phyloP scores from a whole-genome alignment of 2,113 vertebrate species.

The Numida meleagris region DNA sequence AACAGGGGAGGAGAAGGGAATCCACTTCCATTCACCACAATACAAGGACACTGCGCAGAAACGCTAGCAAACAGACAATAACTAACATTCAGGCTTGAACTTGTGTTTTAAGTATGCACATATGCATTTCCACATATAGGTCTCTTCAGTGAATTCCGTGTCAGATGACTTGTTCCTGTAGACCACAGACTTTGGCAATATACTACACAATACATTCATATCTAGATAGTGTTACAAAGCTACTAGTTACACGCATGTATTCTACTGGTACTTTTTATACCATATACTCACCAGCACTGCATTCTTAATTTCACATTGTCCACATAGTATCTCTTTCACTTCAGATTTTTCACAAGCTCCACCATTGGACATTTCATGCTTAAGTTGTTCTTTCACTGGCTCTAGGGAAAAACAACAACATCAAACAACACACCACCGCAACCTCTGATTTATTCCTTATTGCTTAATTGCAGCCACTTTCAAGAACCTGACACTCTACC shows the following conservation, averaged over 20 bases:
- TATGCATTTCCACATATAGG: neutral
- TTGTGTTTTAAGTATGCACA: neutral
- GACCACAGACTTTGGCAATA: neutral
- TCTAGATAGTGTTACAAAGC: neutral
- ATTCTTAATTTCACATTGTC: constrained; percentile 78
- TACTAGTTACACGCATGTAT: no score
- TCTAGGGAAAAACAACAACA: constrained; percentile 4
- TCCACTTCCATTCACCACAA: accelerated
- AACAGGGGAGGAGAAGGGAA: accelerated
- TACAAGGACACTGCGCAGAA: accelerated
- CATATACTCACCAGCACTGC: constrained; percentile 78
- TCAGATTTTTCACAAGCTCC: constrained; percentile 55
- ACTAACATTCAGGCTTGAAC: accelerated
- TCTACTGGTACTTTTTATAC: neutral
- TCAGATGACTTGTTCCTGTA: neutral
- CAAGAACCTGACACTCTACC: neutral
- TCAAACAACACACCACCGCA: neutral
- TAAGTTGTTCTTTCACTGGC: constrained; percentile 28
- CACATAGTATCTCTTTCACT: constrained; percentile 70
- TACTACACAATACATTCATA: accelerated
- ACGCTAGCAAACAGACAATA: neutral
- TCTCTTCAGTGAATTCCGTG: neutral
- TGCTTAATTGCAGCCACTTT: neutral
- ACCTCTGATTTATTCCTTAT: neutral
- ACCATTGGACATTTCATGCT: constrained; percentile 8